These are phyloP conservation scores for Drosophila varians DNA, from an alignment of 1,140 invertebrate genomes.

Conservation along the genomic window DNA sequence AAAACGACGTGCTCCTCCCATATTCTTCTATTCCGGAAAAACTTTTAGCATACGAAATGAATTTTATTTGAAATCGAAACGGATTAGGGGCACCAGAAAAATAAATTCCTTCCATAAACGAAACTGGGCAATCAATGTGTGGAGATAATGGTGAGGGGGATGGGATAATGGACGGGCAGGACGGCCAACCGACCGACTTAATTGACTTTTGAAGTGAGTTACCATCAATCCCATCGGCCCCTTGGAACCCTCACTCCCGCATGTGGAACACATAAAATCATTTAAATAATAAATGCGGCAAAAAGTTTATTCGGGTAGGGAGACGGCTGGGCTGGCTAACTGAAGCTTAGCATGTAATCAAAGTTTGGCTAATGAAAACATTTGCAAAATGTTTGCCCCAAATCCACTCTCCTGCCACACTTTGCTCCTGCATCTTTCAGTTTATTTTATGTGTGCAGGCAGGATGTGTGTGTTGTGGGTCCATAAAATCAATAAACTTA, in stretches of 20 bases:
- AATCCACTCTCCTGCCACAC: background rate
- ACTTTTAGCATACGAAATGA: conserved; percentile 53
- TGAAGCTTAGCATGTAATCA: conserved; percentile 56
- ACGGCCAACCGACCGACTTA: conserved; percentile 52
- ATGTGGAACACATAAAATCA: conserved; percentile 57
- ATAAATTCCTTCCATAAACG: conserved; percentile 12
- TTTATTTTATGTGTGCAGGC: conserved; percentile 7
- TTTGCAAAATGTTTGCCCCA: conserved; percentile 69
- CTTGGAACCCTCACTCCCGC: background rate
- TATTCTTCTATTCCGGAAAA: conserved; percentile 4
- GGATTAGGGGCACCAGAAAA: conserved; percentile 49
- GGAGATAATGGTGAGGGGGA: too few species aligned
- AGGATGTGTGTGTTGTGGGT: conserved; percentile 8
- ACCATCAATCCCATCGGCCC: conserved; percentile 28
- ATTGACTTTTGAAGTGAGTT: conserved; percentile 77
- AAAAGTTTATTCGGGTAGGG: conserved; percentile 57
- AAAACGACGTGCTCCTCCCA: conserved; percentile 55
- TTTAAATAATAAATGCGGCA: conserved; percentile 76
- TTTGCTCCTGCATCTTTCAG: background rate
- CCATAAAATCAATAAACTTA: conserved; percentile 76
- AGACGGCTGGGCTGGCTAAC: conserved; percentile 6
- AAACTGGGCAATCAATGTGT: too few species aligned
- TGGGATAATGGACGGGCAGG: conserved; percentile 12
- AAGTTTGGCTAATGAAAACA: conserved; percentile 72
- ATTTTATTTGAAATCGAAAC: conserved; percentile 81